Evolutionary conservation across 1,140 invertebrate species (phyloP).

Genomic region (Drosophila ficusphila): DNA sequence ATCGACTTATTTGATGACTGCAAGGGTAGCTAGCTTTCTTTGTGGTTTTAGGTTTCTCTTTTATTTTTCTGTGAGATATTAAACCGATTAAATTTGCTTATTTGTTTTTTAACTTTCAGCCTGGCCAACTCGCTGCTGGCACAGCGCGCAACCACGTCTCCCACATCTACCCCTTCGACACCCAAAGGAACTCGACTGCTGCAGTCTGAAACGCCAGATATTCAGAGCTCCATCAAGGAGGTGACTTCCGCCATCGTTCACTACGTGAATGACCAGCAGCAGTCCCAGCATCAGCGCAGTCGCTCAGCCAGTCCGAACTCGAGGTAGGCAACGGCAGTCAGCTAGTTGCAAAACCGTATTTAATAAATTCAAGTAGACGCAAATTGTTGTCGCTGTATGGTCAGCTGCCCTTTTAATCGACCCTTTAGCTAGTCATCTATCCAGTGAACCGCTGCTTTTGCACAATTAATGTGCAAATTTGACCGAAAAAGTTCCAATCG

Average conservation of each 20-base stretch:
- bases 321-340: conserved; percentile 64
- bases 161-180: conserved; percentile 33
- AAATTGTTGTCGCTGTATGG: background rate
- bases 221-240: conserved; percentile 95
- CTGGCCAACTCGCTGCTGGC: conserved; percentile 88
- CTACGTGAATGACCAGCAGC: conserved; percentile 90
- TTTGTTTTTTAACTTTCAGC: conserved; percentile 78
- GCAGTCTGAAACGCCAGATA: conserved; percentile 88
- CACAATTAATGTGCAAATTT: too few species aligned
- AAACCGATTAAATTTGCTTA: too few species aligned
- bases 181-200: conserved; percentile 46
- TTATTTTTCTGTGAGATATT: too few species aligned
- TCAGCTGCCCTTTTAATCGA: too few species aligned
- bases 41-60: too few species aligned
- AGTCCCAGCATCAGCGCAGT: conserved; percentile 67
- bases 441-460: background rate
- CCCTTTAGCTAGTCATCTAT: background rate
- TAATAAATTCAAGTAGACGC: background rate
- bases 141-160: conserved; percentile 72
- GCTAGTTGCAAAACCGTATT: background rate
- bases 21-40: too few species aligned
- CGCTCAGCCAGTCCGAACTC: conserved; percentile 84
- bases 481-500: background rate
- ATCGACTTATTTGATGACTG: too few species aligned
- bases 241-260: conserved; percentile 96